phyloP scores from a whole-genome alignment of 2,797 vertebrate genomes.

The Poecilia velifera region DNA sequence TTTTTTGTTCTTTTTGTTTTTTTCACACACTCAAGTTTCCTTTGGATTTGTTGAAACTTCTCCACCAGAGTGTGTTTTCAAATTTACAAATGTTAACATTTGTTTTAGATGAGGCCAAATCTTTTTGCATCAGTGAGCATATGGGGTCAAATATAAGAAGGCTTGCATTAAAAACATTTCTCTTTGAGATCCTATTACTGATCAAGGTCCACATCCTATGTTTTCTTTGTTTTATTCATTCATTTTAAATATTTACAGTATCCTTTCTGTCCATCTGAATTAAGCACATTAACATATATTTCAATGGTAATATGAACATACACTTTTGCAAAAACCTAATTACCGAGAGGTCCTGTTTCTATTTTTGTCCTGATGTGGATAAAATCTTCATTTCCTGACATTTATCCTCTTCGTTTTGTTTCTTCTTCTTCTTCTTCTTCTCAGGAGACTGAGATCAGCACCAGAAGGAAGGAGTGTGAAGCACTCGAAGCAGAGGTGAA shows the following conservation, averaged over 20 bases:
- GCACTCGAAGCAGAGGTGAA: constrained; percentile 81
- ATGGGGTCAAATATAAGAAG: neutral
- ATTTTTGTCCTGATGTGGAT: constrained; percentile 29
- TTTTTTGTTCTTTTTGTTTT: neutral
- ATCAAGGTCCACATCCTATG: neutral
- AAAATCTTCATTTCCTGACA: constrained; percentile 58
- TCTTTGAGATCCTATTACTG: neutral
- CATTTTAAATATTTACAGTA: neutral
- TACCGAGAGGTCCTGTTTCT: constrained; percentile 17
- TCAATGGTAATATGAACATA: constrained; percentile 23
- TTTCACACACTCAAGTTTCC: neutral
- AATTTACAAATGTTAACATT: neutral
- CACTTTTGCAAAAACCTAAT: constrained; percentile 17
- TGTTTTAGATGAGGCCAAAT: neutral
- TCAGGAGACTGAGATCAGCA: constrained; percentile 84
- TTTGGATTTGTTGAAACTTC: neutral
- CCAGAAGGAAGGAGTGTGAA: constrained; percentile 81
- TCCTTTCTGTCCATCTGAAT: neutral
- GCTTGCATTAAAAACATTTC: neutral
- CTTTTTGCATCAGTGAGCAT: neutral
- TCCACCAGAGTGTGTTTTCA: neutral
- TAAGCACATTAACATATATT: constrained; percentile 16
- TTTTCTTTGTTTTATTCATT: neutral
- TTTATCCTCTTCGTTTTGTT: constrained; percentile 47
- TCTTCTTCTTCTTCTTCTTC: constrained; percentile 27